Percentiles rank a stretch among this genome's conserved stretches.
phyloP scores from a whole-genome alignment of 2,113 vertebrate species.

The Pampusana beccarii region DNA sequence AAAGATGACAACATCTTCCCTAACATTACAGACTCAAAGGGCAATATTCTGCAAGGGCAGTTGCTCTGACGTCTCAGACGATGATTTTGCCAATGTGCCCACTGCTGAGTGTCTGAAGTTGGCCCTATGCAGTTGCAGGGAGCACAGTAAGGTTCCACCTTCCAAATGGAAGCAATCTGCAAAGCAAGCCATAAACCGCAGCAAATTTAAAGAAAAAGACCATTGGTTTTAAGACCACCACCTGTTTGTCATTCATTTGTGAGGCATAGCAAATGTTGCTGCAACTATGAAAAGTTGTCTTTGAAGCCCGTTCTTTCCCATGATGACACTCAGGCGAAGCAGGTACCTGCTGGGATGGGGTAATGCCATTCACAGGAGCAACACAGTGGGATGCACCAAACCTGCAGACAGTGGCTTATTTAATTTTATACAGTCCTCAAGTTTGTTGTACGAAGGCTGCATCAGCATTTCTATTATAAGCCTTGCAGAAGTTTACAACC shows the following conservation, averaged over 20 bases:
- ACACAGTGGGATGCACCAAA: not conserved
- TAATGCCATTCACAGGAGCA: not conserved
- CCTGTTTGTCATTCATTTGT: not conserved
- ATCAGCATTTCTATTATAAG: not conserved
- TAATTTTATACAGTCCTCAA: not conserved
- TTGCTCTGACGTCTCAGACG: not conserved
- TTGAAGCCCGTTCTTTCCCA: not conserved
- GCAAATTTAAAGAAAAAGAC: not conserved
- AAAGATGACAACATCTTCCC: not conserved
- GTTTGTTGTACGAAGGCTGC: not conserved
- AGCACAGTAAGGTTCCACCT: not conserved
- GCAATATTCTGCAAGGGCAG: not conserved
- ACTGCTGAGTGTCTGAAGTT: not conserved
- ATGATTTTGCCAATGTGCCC: not conserved
- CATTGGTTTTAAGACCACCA: not conserved
- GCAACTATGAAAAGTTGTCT: not conserved
- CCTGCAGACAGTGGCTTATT: not conserved
- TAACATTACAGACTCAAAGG: not conserved
- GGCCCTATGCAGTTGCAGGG: not conserved
- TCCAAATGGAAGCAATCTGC: not conserved
- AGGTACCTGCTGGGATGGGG: not conserved
- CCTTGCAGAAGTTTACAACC: constrained; percentile 14
- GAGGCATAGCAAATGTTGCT: not conserved
- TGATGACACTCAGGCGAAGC: not conserved
- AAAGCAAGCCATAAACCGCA: not conserved